These are phyloP conservation scores for Pseudomugil tenellus DNA, from an alignment of 2,797 vertebrate genomes.

Conservation along the genomic window DNA sequence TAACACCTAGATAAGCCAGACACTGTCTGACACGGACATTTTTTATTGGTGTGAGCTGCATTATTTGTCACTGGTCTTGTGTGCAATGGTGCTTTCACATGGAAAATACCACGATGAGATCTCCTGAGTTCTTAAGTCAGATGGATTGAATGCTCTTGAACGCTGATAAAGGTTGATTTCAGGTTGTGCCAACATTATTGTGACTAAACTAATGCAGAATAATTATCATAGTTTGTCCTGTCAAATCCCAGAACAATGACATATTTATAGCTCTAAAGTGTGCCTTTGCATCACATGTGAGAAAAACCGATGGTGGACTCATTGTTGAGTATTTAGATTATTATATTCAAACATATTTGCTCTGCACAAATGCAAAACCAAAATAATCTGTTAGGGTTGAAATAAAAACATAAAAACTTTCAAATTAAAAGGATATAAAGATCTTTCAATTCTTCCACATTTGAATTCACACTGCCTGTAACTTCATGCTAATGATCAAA, in stretches of 20 bases:
- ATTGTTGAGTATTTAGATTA: conserved; percentile 17
- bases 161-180: conserved; percentile 82
- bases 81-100: conserved; percentile 81
- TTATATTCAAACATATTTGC: conserved; percentile 1
- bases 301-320: conserved; percentile 16
- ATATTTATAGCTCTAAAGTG: conserved; percentile 46
- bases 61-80: conserved; percentile 80
- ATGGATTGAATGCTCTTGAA: conserved; percentile 80
- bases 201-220: conserved; percentile 83
- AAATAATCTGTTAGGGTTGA: conserved; percentile 15
- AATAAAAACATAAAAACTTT: conserved; percentile 51
- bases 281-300: conserved; percentile 32
- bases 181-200: conserved; percentile 74
- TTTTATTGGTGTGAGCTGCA: conserved; percentile 71
- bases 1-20: conserved; percentile 60
- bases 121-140: conserved; percentile 81
- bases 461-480: conserved; percentile 80
- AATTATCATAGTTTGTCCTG: conserved; percentile 77
- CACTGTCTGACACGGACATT: conserved; percentile 73
- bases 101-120: conserved; percentile 81
- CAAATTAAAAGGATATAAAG: conserved; percentile 65
- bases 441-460: conserved; percentile 72
- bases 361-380: neutral
- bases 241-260: conserved; percentile 60
- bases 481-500: conserved; percentile 87